A percentile compares a stretch with the other conserved stretches of the same genome.
Evolutionary conservation across 2,113 vertebrate species (phyloP).

Genomic region (Trichomycterus rosablanca): DNA sequence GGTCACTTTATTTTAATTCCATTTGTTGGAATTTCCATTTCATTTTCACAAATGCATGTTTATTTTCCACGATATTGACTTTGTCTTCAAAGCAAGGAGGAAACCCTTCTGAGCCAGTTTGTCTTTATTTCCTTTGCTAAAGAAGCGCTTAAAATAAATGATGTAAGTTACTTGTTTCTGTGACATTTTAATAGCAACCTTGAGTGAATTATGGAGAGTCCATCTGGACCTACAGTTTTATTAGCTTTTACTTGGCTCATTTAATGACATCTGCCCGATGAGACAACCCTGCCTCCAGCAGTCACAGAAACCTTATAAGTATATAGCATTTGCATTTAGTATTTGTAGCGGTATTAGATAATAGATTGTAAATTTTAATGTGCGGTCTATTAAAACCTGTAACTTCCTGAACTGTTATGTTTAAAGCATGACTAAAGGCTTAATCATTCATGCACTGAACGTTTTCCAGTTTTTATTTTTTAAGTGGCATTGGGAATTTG

Average conservation of each 20-base stretch:
- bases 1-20: no score
- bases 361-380: slow-evolving; percentile 37
- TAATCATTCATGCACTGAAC: neutral
- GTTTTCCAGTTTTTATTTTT: slow-evolving; percentile 15
- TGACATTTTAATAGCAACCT: slow-evolving; percentile 40
- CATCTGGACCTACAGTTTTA: slow-evolving; percentile 51
- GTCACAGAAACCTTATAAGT: slow-evolving; percentile 36
- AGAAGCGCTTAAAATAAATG: slow-evolving; percentile 39
- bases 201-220: slow-evolving; percentile 43
- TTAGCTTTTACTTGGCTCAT: slow-evolving; percentile 44
- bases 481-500: slow-evolving; percentile 4
- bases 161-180: slow-evolving; percentile 44
- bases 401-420: slow-evolving; percentile 25
- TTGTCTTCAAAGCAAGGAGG: slow-evolving; percentile 22
- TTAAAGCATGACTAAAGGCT: neutral
- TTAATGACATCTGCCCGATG: slow-evolving; percentile 47
- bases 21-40: no score
- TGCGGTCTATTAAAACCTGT: slow-evolving; percentile 16
- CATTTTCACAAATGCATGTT: no score
- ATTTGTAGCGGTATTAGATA: slow-evolving; percentile 31
- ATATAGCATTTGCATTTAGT: slow-evolving; percentile 43
- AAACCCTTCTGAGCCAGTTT: slow-evolving; percentile 32
- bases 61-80: no score
- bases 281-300: slow-evolving; percentile 25
- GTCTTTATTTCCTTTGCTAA: slow-evolving; percentile 41